Conservation (phyloP, 2,888 invertebrate genomes). For the Hydrotaea diabolus region DNA sequence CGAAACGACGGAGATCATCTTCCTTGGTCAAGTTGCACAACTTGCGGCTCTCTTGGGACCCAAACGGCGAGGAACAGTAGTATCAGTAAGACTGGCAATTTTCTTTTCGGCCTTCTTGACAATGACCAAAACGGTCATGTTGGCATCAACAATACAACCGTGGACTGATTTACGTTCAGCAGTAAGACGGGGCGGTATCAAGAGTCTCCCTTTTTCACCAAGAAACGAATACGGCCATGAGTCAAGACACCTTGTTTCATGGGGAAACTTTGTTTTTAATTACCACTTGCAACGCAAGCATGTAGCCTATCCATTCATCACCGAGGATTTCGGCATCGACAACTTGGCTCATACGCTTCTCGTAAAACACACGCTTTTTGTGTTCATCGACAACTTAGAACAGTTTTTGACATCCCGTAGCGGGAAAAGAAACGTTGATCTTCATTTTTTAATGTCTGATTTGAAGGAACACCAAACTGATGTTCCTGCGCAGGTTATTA, state of each 20-base stretch:
- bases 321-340: slow-evolving; percentile 97
- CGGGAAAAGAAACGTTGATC: slow-evolving; percentile 98
- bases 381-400: slow-evolving; percentile 99
- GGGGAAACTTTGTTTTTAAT: slow-evolving; percentile 99
- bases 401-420: slow-evolving; percentile 98
- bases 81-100: slow-evolving; percentile 97
- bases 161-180: slow-evolving; percentile 99
- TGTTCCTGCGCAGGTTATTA: no score
- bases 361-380: slow-evolving; percentile 98
- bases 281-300: slow-evolving; percentile 98
- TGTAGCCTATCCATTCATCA: slow-evolving; percentile 99
- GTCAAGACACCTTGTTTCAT: slow-evolving; percentile 99
- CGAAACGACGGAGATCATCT: slow-evolving; percentile 98
- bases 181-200: slow-evolving; percentile 97
- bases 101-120: slow-evolving; percentile 98
- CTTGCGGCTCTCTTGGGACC: slow-evolving; percentile 97
- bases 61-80: slow-evolving; percentile 94
- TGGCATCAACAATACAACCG: slow-evolving; percentile 99
- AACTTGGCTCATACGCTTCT: slow-evolving; percentile 99
- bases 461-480: slow-evolving; percentile 71
- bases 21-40: slow-evolving; percentile 97
- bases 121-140: slow-evolving; percentile 97
- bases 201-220: slow-evolving; percentile 97
- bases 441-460: slow-evolving; percentile 78
- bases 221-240: slow-evolving; percentile 95